Base-by-base conservation (phyloP, 1,140 invertebrate genomes). In the Drosophila erecta region DNA sequence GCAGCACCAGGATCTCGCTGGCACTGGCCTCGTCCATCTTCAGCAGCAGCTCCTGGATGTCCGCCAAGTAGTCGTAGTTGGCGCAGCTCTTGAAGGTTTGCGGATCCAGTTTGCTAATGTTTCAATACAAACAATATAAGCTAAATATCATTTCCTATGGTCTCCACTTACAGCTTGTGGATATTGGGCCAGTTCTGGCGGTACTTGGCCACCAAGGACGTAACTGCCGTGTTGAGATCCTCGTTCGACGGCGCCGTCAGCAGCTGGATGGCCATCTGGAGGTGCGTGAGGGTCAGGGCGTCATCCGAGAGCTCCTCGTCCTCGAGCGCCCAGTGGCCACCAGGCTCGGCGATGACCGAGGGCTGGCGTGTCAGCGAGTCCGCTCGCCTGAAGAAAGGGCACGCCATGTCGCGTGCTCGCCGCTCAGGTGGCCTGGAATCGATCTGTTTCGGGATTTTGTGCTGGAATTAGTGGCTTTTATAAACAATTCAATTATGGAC, bases 251-350 rank as follows among this genome's bases (percentile, higher is more conserved):
- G 94, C 6, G 94, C 93, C 37, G 94, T 94, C 12, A 94, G 81
- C 4, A 94, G 91, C 79, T 94, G 94, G 55, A 94, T 91, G 22
- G 94, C 94, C 80, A 94, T 93, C 61, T 94, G 94, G 54, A 94
- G 89, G 85, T 94, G 93, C 75, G 93, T 94, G 66, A 94, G 72
- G 30, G 91, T 92, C 47, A 92, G 61, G 3, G 92, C 92, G 81
- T 92, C 92, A 27, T 84, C 90, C 12, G 91, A 69, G 17, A 80
- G 60, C 55, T 90, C 87, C 49, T 92, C 91, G 40, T 92, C 92
- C 59, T 92, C 91, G 35, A 92, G 62, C 2, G 79, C 70, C 87
- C 90, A 92, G 38, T 91, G 84, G 51, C 79, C 67, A 22, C 84
- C 85, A 6, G 78, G 76, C 14, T 92, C 91, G 4, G 74, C 80